phyloP scores from a whole-genome alignment of 2,113 vertebrate genomes.

The Pseudopodoces humilis region DNA sequence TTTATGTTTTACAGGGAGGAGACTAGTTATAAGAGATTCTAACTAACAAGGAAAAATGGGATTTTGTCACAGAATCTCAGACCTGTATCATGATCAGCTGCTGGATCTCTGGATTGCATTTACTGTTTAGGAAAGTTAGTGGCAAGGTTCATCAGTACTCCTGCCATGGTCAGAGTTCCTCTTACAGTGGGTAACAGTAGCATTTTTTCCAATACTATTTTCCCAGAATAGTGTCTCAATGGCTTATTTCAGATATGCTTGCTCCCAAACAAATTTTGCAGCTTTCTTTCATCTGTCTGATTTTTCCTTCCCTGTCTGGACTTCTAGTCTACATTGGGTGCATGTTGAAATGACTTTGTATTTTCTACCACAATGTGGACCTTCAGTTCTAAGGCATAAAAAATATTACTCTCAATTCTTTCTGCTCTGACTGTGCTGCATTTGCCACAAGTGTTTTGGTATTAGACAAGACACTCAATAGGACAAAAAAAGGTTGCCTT shows the following conservation, averaged over 20 bases:
- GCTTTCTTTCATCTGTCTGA: neutral
- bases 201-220: neutral
- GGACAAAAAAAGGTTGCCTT: neutral
- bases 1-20: neutral
- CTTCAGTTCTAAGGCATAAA: neutral
- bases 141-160: neutral
- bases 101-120: neutral
- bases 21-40: neutral
- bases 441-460: neutral
- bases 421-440: neutral
- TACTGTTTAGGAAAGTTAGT: neutral
- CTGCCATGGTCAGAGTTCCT: neutral
- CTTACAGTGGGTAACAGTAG: neutral
- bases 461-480: neutral
- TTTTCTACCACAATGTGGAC: neutral
- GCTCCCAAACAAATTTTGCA: neutral
- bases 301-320: neutral
- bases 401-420: neutral
- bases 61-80: neutral
- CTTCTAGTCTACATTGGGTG: neutral
- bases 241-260: neutral
- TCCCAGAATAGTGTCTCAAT: neutral
- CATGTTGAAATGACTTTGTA: neutral
- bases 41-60: neutral
- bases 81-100: neutral